Evolutionary conservation across 1,140 invertebrate species (phyloP).

Genomic region (Carcinoscorpius rotundicauda): DNA sequence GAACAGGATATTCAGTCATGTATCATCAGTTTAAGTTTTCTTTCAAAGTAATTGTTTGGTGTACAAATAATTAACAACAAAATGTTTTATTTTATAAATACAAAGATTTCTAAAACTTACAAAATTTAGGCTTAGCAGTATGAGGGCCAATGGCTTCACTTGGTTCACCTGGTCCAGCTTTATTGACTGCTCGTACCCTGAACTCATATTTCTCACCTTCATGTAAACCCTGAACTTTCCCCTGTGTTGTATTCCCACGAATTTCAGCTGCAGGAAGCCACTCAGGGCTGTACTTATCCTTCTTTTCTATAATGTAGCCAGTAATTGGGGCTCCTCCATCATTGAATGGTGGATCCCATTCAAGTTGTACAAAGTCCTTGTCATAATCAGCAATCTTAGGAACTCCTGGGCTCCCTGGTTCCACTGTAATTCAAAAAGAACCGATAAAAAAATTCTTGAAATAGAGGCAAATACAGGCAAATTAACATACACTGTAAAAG

Average conservation of each 20-base stretch:
- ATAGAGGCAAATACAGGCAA: too few relatives aligned
- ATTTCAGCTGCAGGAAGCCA: constrained; percentile 62
- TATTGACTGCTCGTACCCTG: constrained; percentile 85
- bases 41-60: constrained; percentile 33
- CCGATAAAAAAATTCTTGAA: not conserved
- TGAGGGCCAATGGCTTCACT: constrained; percentile 89
- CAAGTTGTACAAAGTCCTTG: constrained; percentile 79
- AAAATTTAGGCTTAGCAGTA: constrained; percentile 81
- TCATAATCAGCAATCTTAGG: constrained; percentile 89
- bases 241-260: constrained; percentile 60
- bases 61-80: constrained; percentile 53
- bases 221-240: constrained; percentile 72
- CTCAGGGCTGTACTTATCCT: constrained; percentile 70
- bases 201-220: constrained; percentile 94
- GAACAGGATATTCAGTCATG: too few relatives aligned
- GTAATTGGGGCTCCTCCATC: constrained; percentile 95
- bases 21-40: too few relatives aligned
- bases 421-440: constrained; percentile 40
- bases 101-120: constrained; percentile 43
- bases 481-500: too few relatives aligned
- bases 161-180: constrained; percentile 88
- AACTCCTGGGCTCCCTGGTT: constrained; percentile 73
- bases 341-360: constrained; percentile 88
- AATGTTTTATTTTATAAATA: not conserved
- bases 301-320: constrained; percentile 92